phyloP scores from a whole-genome alignment of 2,888 invertebrate species.

The Nematopogon swammerdamellus region DNA sequence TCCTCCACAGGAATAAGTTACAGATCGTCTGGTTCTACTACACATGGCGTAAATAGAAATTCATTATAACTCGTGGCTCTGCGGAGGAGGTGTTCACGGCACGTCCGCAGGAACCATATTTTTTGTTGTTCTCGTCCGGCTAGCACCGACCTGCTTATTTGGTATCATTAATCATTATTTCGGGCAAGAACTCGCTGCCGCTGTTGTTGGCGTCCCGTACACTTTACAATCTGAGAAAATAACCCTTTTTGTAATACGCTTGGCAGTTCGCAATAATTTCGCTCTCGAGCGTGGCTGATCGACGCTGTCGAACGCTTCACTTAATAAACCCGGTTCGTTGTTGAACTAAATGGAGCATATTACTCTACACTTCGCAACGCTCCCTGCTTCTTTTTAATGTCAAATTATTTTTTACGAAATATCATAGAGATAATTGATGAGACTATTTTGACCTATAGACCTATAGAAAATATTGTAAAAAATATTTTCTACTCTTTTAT shows the following conservation, averaged over 20 bases:
- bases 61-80: neutral
- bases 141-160: constrained; percentile 46
- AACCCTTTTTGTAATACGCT: constrained; percentile 38
- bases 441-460: no score
- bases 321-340: neutral
- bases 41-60: neutral
- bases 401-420: no score
- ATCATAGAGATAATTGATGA: no score
- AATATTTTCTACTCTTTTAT: no score
- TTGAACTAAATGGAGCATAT: no score
- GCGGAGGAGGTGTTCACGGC: neutral
- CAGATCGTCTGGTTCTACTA: no score
- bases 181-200: constrained; percentile 22
- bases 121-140: neutral
- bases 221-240: constrained; percentile 48
- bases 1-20: no score
- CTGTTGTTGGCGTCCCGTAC: constrained; percentile 15
- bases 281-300: neutral
- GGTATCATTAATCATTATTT: constrained; percentile 57
- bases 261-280: neutral
- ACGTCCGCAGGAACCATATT: neutral
- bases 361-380: no score
- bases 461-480: no score
- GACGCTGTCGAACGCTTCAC: neutral
- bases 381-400: no score